Base-by-base conservation (phyloP, 2,797 vertebrate species). In the Scarus forsteni region DNA sequence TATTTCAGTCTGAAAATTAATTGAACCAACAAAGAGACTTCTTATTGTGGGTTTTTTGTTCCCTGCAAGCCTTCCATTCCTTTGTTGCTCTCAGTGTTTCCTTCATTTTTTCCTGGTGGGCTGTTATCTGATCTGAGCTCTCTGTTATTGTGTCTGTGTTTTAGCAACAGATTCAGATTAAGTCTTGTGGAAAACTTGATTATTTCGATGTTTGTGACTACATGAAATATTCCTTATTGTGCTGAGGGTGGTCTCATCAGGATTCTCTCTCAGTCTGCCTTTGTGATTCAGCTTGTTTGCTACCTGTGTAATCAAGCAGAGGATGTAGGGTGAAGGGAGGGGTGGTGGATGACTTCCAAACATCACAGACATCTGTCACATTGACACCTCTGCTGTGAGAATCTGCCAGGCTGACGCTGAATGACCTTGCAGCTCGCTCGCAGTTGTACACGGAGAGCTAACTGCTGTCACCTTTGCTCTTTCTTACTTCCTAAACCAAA, bases 321-420 rank as follows among this genome's bases (percentile, higher is more conserved):
- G 76, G 83, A 81, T 84, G 38, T 39, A 27, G 27, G 27, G 76
- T 77, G 71, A 85, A 63, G 60, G 69, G 73, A 55, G 49, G 63
- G 54, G 34, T 35, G 12, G 73, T 60, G 73, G 72, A 81, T 52
- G 80, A 70, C 83, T 87, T 85, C 66, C 86, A 92, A 91, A 91
- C 83, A 84, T 91, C 36, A 49, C 90, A 79, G 59, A 46, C 57
- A 64, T 89, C 75, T 88, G 92, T 89, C 80, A 83, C 70, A 68
- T 88, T 82, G 79, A 88, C 89, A 78, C 79, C 51, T 82, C 73
- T 19, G 56, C 74, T 66, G 69, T 66, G 79, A 83, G 86, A 90
- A 84, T 90, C 77, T 85, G 77, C 83, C 89, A 56, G 67, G 46
- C 58, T 69, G 46, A 74, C 52, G 84, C 83, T 42, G 53, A 76